Evolutionary conservation across 2,888 invertebrate species (phyloP).

Genomic region (Drosophila fulvimacula): DNA sequence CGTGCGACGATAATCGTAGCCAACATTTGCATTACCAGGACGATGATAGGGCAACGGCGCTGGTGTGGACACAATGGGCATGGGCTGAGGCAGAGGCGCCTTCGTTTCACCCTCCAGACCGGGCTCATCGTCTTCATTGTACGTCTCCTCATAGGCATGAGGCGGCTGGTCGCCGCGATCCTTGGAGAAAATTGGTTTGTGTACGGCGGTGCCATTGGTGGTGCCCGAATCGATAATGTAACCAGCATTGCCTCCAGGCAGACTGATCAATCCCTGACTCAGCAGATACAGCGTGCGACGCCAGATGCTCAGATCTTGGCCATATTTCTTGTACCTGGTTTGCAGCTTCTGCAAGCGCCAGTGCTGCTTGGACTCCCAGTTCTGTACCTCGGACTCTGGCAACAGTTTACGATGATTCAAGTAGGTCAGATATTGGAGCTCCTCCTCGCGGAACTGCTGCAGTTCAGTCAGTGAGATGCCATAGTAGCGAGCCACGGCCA

Average conservation of each 20-base stretch:
- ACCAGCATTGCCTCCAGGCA: constrained; percentile 66
- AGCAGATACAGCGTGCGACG: constrained; percentile 80
- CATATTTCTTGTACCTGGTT: constrained; percentile 62
- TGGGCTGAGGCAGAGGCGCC: constrained; percentile 28
- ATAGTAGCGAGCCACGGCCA: constrained; percentile 74
- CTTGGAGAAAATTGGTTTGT: constrained; percentile 73
- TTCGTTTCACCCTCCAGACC: constrained; percentile 73
- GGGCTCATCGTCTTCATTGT: constrained; percentile 81
- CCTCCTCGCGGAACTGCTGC: constrained; percentile 82
- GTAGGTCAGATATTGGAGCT: constrained; percentile 70
- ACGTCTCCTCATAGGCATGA: constrained; percentile 78
- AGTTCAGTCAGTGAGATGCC: constrained; percentile 73
- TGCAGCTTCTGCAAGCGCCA: constrained; percentile 61
- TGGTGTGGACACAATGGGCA: constrained; percentile 38
- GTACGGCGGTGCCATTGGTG: constrained; percentile 67
- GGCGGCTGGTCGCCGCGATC: constrained; percentile 85
- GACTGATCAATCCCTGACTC: constrained; percentile 77
- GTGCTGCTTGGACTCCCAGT: constrained; percentile 70
- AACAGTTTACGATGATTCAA: constrained; percentile 76
- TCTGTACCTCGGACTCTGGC: constrained; percentile 57
- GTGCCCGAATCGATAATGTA: constrained; percentile 63
- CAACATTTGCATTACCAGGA: constrained; percentile 21
- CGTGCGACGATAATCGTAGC: constrained; percentile 59
- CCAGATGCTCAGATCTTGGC: constrained; percentile 74
- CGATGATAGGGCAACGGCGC: constrained; percentile 44